phyloP scores from a whole-genome alignment of 2,797 vertebrate species.

The Amazona ochrocephala region DNA sequence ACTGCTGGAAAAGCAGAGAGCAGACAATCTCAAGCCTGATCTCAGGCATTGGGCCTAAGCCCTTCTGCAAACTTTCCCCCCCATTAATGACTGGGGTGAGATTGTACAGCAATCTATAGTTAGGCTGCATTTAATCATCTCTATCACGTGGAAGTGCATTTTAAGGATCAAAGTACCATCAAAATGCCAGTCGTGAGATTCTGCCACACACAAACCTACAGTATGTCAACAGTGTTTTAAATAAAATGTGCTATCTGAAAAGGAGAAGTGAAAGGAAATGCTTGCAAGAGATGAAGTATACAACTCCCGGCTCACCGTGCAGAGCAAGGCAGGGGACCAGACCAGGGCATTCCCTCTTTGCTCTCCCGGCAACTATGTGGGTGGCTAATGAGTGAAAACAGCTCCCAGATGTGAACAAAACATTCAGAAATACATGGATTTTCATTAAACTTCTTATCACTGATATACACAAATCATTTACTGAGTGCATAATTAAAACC shows the following conservation, averaged over 20 bases:
- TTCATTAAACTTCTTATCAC: not conserved
- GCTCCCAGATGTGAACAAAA: not conserved
- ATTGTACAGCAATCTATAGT: not conserved
- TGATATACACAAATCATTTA: not conserved
- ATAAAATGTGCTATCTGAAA: not conserved
- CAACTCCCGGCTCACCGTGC: fast-evolving
- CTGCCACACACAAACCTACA: not conserved
- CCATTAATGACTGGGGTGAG: not conserved
- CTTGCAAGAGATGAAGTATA: not conserved
- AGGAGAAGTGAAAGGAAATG: not conserved
- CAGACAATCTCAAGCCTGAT: not conserved
- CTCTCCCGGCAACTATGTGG: not conserved
- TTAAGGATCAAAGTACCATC: not conserved
- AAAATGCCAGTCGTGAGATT: not conserved
- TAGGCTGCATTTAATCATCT: not conserved
- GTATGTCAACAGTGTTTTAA: not conserved
- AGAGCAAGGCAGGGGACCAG: not conserved
- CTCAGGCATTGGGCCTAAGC: not conserved
- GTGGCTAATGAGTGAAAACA: not conserved
- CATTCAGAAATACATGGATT: not conserved
- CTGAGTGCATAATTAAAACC: not conserved
- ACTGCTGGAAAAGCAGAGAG: not conserved
- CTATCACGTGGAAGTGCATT: not conserved
- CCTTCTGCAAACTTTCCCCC: not conserved
- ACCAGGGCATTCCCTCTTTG: fast-evolving